These are phyloP conservation scores for Rhynchonycteris naso DNA, from an alignment of 2,797 vertebrate genomes.

Conservation along the genomic window DNA sequence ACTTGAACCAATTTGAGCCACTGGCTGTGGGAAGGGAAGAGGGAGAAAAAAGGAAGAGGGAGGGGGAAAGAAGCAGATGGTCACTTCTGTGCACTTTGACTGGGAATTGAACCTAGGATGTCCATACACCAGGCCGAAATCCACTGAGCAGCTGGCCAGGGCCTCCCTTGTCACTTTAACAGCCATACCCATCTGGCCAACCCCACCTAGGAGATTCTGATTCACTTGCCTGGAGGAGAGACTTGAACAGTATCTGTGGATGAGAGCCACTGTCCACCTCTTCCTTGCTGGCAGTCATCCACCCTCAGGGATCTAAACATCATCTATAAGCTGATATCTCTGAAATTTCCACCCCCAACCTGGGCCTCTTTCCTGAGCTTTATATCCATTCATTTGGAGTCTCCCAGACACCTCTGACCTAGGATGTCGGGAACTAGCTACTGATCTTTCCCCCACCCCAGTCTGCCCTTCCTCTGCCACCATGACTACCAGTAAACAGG, in stretches of 20 bases:
- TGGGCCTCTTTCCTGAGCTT: background rate
- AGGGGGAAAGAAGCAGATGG: too few relatives aligned
- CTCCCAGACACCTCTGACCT: background rate
- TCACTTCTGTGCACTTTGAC: too few relatives aligned
- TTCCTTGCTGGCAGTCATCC: background rate
- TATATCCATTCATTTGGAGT: background rate
- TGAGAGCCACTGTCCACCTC: background rate
- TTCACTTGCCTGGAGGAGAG: background rate
- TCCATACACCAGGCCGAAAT: too few relatives aligned
- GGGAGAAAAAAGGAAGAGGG: too few relatives aligned
- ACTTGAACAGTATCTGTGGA: fast-evolving
- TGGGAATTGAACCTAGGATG: too few relatives aligned
- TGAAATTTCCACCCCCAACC: background rate
- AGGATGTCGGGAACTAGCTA: background rate
- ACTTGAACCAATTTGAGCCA: too few relatives aligned
- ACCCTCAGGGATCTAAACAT: background rate
- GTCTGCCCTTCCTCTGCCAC: background rate
- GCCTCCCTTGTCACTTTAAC: background rate
- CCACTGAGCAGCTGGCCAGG: too few relatives aligned
- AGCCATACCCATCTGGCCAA: background rate
- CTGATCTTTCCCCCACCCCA: background rate
- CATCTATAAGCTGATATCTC: background rate
- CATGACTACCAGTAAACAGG: background rate
- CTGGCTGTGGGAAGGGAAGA: too few relatives aligned
- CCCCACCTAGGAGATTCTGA: background rate